Evolutionary conservation across 1,140 invertebrate genomes (phyloP), one percentile per base, ranked within the genome.

Genomic region (Apocrypta bakeri): DNA sequence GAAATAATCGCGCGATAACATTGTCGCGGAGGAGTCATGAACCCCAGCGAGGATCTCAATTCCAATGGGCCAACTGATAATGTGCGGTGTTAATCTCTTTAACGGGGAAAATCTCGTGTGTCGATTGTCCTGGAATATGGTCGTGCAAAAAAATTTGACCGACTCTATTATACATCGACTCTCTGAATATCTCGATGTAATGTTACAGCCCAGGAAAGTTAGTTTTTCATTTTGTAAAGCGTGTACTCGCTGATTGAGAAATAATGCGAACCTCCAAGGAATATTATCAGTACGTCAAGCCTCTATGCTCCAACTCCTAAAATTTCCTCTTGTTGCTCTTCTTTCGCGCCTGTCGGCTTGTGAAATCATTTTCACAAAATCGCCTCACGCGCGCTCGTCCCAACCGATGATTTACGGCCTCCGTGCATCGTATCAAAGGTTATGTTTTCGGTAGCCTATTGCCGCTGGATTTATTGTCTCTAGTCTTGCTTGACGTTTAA

Each of bases 101-200:
- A 25, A n/a, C 21, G 48, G 48, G 48, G 48, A n/a, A 29, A 71
- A 71, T 79, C 56, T 7, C 27, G 24, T 79, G 66, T 40, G 24
- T 40, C 37, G 31, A 9, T n/a, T n/a, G n/a, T n/a, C n/a, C n/a
- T n/a, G n/a, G n/a, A 74, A 73, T 56, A 56, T 81, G 61, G 79
- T 64, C 79, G 64, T 56, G 69, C 79, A 81, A 81, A 81, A n/a
- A 56, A 73, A 64, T 48, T 81, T 73, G 31, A 27, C 68, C 9
- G 56, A 42, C 79, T 73, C 79, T 24, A 81, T 73, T 73, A 73
- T 64, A 31, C 25, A 73, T 73, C 69, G 56, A 64, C 27, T 33
- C 31, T 29, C 27, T 17, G 42, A n/a, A n/a, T 73, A 73, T 69
- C n/a, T 27, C 14, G 12, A 42, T 37, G 61, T 64, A 72, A 79